These are phyloP conservation scores for Lissocephala sabroskyi DNA, from an alignment of 2,888 invertebrate species.

Conservation along the genomic window DNA sequence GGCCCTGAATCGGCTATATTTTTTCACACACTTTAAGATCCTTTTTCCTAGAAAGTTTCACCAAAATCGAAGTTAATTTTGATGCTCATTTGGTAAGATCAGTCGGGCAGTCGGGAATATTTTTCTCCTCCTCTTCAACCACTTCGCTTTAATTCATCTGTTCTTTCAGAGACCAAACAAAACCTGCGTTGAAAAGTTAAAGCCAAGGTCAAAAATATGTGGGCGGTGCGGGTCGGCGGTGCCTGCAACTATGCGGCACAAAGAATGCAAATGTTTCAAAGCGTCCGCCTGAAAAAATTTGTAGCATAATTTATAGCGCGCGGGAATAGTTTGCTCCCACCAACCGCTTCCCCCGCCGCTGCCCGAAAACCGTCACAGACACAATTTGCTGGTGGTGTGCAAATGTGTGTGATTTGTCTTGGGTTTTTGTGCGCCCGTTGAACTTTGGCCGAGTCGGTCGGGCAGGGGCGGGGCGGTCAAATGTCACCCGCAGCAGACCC, in stretches of 20 bases:
- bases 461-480: slow-evolving; percentile 23
- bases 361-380: no score
- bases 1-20: no score
- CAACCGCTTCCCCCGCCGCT: no score
- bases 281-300: slow-evolving; percentile 18
- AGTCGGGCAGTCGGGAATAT: no score
- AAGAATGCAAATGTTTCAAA: slow-evolving; percentile 55
- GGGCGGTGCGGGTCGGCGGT: slow-evolving; percentile 8
- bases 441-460: slow-evolving; percentile 35
- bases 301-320: slow-evolving; percentile 58
- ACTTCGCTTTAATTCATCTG: no score
- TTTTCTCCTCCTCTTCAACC: no score
- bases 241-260: slow-evolving; percentile 13
- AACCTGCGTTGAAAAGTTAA: no score
- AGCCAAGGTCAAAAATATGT: slow-evolving; percentile 2
- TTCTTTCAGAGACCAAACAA: no score
- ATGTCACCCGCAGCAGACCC: slow-evolving; percentile 60
- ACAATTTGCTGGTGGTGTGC: slow-evolving; percentile 60
- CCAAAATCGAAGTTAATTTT: no score
- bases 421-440: slow-evolving; percentile 27
- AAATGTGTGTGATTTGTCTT: slow-evolving; percentile 64
- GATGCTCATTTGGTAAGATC: no score
- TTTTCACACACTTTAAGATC: no score
- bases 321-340: slow-evolving; percentile 43
- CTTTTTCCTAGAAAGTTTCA: no score